These are phyloP conservation scores for Cuculus canorus DNA, from an alignment of 2,797 vertebrate genomes.

Conservation along the genomic window DNA sequence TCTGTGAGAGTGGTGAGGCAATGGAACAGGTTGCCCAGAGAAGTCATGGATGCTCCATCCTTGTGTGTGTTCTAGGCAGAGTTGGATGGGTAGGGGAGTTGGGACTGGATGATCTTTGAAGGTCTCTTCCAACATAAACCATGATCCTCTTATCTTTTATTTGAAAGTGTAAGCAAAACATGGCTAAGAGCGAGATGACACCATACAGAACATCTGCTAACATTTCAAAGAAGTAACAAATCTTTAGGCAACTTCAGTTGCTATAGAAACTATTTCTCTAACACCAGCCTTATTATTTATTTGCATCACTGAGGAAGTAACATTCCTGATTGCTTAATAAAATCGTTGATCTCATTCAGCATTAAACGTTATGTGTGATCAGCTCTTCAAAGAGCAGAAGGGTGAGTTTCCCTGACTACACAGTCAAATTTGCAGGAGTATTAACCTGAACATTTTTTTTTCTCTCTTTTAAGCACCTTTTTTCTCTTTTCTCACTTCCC, in stretches of 20 bases:
- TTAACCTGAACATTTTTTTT: background rate
- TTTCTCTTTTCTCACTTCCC: background rate
- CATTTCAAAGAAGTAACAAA: background rate
- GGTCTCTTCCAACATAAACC: too few relatives aligned
- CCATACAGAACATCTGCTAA: background rate
- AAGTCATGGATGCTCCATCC: too few relatives aligned
- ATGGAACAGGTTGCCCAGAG: too few relatives aligned
- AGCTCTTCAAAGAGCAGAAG: background rate
- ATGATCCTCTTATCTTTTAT: background rate
- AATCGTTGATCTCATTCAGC: background rate
- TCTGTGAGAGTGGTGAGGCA: too few relatives aligned
- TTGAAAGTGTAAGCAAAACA: background rate
- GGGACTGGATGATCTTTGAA: too few relatives aligned
- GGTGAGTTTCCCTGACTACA: background rate
- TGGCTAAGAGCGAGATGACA: background rate
- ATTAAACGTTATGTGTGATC: background rate
- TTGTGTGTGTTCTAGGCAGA: too few relatives aligned
- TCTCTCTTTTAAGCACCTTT: background rate
- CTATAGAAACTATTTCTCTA: slow-evolving; percentile 23
- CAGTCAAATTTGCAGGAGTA: background rate
- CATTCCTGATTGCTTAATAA: background rate
- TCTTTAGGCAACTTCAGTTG: slow-evolving; percentile 23
- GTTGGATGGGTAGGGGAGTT: too few relatives aligned
- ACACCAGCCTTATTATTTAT: background rate
- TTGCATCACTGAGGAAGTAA: background rate